These are phyloP conservation scores for Merops nubicus DNA, from an alignment of 2,113 vertebrate genomes.

Conservation along the genomic window DNA sequence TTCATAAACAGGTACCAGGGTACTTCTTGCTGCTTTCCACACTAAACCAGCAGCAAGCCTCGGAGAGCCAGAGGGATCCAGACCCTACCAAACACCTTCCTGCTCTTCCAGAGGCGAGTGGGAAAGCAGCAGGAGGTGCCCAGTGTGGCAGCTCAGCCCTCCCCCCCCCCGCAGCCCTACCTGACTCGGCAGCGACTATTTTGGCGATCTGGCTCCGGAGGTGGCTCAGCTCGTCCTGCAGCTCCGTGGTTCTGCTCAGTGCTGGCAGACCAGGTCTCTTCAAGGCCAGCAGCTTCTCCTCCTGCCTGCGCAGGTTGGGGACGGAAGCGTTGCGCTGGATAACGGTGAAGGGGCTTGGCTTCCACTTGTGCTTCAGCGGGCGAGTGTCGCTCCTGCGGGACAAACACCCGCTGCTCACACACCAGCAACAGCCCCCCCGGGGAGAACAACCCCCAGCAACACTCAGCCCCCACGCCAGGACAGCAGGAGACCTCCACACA, in stretches of 20 bases:
- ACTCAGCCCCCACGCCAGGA: not conserved
- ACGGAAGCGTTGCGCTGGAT: conserved; percentile 97
- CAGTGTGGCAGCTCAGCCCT: no score
- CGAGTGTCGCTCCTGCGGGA: conserved; percentile 87
- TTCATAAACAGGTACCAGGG: not conserved
- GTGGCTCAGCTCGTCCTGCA: conserved; percentile 94
- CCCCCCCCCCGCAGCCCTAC: conserved; percentile 39
- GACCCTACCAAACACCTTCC: not conserved
- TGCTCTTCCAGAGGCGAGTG: not conserved
- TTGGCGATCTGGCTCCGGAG: conserved; percentile 95
- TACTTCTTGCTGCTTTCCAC: not conserved
- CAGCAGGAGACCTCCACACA: not conserved
- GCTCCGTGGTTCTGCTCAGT: conserved; percentile 89
- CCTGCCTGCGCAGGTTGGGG: conserved; percentile 93
- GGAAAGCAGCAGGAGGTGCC: no score
- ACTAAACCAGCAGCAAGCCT: not conserved
- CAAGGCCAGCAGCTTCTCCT: conserved; percentile 89
- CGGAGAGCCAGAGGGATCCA: not conserved
- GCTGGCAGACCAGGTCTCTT: conserved; percentile 93
- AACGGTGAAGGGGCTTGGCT: conserved; percentile 93
- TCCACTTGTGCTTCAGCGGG: conserved; percentile 94
- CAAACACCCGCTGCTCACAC: not conserved
- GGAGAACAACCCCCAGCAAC: accelerated
- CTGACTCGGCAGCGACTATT: conserved; percentile 88
- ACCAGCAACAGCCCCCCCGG: accelerated